These are phyloP conservation scores for Ruditapes philippinarum DNA, from an alignment of 1,140 invertebrate genomes.

Conservation along the genomic window DNA sequence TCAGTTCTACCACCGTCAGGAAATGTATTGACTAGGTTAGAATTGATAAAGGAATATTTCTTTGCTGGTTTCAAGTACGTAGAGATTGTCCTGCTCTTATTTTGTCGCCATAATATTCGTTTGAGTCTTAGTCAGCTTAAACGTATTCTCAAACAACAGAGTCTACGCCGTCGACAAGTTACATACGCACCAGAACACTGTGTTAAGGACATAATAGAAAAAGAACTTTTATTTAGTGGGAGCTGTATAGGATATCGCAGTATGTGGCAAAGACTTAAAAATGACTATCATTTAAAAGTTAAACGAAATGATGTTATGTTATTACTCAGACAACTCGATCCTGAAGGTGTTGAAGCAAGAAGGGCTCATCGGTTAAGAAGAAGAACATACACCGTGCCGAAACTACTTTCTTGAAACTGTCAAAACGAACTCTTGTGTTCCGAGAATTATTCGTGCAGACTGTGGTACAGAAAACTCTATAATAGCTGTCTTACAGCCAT, in stretches of 20 bases:
- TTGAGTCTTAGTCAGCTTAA: background rate
- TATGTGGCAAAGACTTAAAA: background rate
- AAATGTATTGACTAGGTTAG: background rate
- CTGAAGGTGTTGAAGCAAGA: background rate
- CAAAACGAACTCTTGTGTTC: background rate
- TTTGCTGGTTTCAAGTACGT: background rate
- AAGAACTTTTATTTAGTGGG: background rate
- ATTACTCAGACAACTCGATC: background rate
- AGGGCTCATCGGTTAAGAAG: slow-evolving; percentile 1
- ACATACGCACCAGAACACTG: background rate
- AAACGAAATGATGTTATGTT: background rate
- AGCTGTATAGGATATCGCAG: background rate
- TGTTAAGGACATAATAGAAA: background rate
- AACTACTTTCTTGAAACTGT: slow-evolving; percentile 33
- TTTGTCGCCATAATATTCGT: background rate
- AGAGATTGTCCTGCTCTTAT: background rate
- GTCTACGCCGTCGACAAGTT: background rate
- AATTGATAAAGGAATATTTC: background rate
- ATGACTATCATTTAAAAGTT: background rate
- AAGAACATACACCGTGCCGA: background rate
- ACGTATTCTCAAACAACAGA: background rate
- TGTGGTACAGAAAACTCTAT: slow-evolving; percentile 47
- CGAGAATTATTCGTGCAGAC: slow-evolving; percentile 14
- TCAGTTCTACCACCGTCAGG: too few species aligned
- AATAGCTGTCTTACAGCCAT: slow-evolving; percentile 6